Base-by-base conservation (phyloP, 2,797 vertebrate species). In the Moxostoma hubbsi region DNA sequence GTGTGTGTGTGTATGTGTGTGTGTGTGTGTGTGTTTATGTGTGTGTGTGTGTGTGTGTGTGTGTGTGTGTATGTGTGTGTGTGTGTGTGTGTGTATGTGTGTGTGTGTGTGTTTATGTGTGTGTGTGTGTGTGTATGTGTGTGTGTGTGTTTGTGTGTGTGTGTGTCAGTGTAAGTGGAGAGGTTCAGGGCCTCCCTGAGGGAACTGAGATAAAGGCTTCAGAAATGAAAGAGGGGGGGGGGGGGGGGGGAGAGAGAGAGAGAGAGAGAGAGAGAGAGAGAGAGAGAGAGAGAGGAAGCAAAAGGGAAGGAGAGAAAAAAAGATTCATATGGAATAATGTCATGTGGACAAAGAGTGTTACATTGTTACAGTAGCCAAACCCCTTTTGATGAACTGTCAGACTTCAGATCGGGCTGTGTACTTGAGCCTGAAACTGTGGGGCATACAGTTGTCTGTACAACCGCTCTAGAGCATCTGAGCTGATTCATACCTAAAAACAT, bases 341-440 rank as follows among this genome's bases (percentile, higher is more conserved):
- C 4, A 36, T 4, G 43, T 77, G 73, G 81, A 85, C 72, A 81
- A 78, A 79, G 67, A 63, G 68, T 73, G 70, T 79, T 67, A 16
- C 45, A 79, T 50, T 63, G 78, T 73, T 85, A 77, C 79, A 83
- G 70, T 62, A 83, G 72, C 64, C 63, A 63, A 77, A 78, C 79
- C 53, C 43, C 66, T 82, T 85, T 72, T 85, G 76, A 85, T 85
- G 79, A 80, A 70, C 84, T 85, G 84, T 85, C 84, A 83, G 62
- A 73, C 68, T 79, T 72, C 64, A 71, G 59, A 79, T 80, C 76
- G 81, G 77, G 79, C 68, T 83, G 82, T 83, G 79, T 72, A 82
- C 76, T 76, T 82, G 79, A 81, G 82, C 63, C 55, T 83, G 80
- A 85, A 83, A 73, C 80, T 82, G 68, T 71, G 54, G 82, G 82